Base-by-base conservation (phyloP, 2,888 invertebrate species). In the Ectobius pallidus region DNA sequence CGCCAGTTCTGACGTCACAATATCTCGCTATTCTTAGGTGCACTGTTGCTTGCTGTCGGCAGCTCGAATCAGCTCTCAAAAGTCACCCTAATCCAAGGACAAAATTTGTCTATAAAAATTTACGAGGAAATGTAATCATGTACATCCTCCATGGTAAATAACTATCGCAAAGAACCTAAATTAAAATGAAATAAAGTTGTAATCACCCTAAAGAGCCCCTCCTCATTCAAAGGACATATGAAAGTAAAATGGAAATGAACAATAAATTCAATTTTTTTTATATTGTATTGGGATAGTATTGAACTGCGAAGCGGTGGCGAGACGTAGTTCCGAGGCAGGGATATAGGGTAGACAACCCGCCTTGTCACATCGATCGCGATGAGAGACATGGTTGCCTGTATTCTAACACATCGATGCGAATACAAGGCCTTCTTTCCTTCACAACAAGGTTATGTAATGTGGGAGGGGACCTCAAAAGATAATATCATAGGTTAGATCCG, bases 1-100 rank as follows among this genome's bases (percentile, higher is more conserved):
- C 49, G 39, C 46, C 62, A 46, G 49, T 27, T n/a, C 34, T 69
- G 71, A 72, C 71, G 69, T 71, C 74, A 71, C 69, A 18, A 25
- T 25, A 61, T 49, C 61, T 62, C 72, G 27, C 73, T 73, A 73
- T 73, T 73, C 73, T 73, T 73, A 71, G 71, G 65, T 49, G 22
- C 25, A 44, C 63, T 46, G 27, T 71, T 22, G 71, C 65, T 27
- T 52, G 63, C 44, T n/a, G 39, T 20, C 52, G n/a, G n/a, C n/a
- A n/a, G n/a, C n/a, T n/a, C 49, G 30, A 65, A 7, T 58, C n/a
- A 30, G n/a, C 58, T 30, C 14, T 2, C 32, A 2, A 4, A n/a
- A n/a, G 58, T 58, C 30, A 30, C 58, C 30, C 2, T 25, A 16
- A 58, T n/a, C 32, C 58, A 58, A 32, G 58, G 58, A 30, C 58